Evolutionary conservation across 2,888 invertebrate genomes (phyloP), one percentile per base, ranked within the genome.

Genomic region (Chironomus riparius): DNA sequence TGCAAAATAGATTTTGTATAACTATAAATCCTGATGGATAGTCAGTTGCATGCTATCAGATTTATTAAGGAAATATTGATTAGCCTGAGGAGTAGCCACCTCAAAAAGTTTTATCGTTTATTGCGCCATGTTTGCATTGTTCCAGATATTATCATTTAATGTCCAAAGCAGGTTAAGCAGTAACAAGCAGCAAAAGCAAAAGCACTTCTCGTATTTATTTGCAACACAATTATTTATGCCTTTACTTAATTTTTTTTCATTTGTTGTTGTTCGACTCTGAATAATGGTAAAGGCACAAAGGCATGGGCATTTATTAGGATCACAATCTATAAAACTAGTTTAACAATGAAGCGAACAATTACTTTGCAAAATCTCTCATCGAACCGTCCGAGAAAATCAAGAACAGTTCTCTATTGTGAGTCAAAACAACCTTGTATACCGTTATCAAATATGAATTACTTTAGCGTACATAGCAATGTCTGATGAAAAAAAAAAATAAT

Each of bases 361-460:
- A 56, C 24, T 65, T 65, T 65, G 65, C 65, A 22, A 65, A 65
- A 65, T 65, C 65, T 24, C 65, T 21, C 65, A 24, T 24, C 56
- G 56, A n/a, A 21, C 65, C 24, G 24, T 24, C 65, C 62, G 21
- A 62, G 62, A 13, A 65, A 22, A 65, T 13, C 13, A 22, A 65
- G 65, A 65, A 65, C 10, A 65, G 24, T 56, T 56, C 56, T 56
- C 56, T 56, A 65, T 65, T 65, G 65, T 65, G 21, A 65, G 21
- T 28, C 24, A 24, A 68, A 76, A 76, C 69, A 76, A 61, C 76
- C 76, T 76, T 76, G 76, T 28, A 76, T 69, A 28, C 76, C 76
- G 76, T 76, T 76, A 76, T 76, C 76, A 76, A 76, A 74, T 74
- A 74, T 38, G 74, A 74, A 74, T 74, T 74, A 74, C 21, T 47